Percentiles rank a stretch among this genome's conserved stretches.
phyloP scores from a whole-genome alignment of 1,140 invertebrate species.

The Diploscapter pachys region DNA sequence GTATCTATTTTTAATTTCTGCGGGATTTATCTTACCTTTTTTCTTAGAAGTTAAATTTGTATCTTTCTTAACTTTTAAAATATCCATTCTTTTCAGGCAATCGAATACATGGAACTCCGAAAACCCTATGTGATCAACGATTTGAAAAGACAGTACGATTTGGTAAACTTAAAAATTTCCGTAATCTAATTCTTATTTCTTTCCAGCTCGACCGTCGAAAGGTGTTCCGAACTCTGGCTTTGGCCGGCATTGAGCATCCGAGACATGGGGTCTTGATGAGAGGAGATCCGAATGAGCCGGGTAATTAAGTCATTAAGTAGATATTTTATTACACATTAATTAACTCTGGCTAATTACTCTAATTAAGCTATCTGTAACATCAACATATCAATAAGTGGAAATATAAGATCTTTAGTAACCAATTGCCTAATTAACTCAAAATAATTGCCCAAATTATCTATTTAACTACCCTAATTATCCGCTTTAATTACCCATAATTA shows the following conservation, averaged over 20 bases:
- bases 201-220: slow-evolving; percentile 71
- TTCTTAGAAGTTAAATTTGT: background rate
- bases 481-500: slow-evolving; percentile 58
- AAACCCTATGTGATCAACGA: slow-evolving; percentile 98
- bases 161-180: slow-evolving; percentile 68
- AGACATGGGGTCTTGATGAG: slow-evolving; percentile 92
- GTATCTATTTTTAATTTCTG: too few relatives aligned
- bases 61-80: too few relatives aligned
- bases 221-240: slow-evolving; percentile 88
- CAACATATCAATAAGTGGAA: too few relatives aligned
- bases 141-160: slow-evolving; percentile 94
- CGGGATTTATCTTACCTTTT: background rate
- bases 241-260: slow-evolving; percentile 93
- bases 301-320: background rate
- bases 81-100: slow-evolving; percentile 65
- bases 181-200: slow-evolving; percentile 10
- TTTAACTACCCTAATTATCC: too few relatives aligned
- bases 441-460: too few relatives aligned
- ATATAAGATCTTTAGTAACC: too few relatives aligned
- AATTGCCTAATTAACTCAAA: too few relatives aligned
- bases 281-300: slow-evolving; percentile 77
- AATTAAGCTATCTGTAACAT: too few relatives aligned
- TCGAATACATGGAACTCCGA: slow-evolving; percentile 85
- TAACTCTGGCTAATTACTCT: too few relatives aligned
- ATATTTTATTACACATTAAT: too few relatives aligned